Base-by-base conservation (phyloP, 2,888 invertebrate genomes). In the Plagiodera versicolora region DNA sequence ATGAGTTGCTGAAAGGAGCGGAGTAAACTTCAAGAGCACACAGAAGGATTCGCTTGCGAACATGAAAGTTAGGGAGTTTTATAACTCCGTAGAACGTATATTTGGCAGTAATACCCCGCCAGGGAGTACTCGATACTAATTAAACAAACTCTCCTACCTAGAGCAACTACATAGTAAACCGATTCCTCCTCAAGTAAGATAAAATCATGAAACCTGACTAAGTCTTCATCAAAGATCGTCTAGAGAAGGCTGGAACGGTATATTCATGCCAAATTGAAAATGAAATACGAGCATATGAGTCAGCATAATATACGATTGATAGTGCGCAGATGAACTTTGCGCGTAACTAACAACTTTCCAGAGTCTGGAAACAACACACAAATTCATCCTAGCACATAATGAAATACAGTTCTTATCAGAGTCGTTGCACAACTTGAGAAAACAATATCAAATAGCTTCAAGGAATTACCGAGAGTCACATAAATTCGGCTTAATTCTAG, bases 61-160 rank as follows among this genome's bases (percentile, higher is more conserved):
- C 2, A 50, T 35, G 1, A 35, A 14, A 51, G 19, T 51, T 35
- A 18, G 35, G 17, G 30, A 19, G 14, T 35, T 51, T 51, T 51
- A 32, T 51, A 20, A 35, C 35, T 51, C n/a, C 11, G 35, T 18
- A 35, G 35, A 39, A 51, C 51, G 17, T 51, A 51, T 30, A 51
- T 51, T 51, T 14, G 39, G 32, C 39, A 35, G 19, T 51, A 51
- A 39, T 51, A 39, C 20, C 18, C 19, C 51, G n/a, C 19, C 20
- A 11, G 51, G 35, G 51, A 35, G 14, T 51, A 20, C 51, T 51
- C 20, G 2, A 35, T 51, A 51, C 35, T 51, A 51, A 19, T 51
- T 51, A 51, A 16, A 35, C 35, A 35, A 51, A 35, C 51, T 35
- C 17, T 24, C 17, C n/a, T 32, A 51, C 39, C n/a, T 19, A 19